These are phyloP conservation scores for Epicauta chinensis DNA, from an alignment of 1,140 invertebrate species.

Conservation along the genomic window DNA sequence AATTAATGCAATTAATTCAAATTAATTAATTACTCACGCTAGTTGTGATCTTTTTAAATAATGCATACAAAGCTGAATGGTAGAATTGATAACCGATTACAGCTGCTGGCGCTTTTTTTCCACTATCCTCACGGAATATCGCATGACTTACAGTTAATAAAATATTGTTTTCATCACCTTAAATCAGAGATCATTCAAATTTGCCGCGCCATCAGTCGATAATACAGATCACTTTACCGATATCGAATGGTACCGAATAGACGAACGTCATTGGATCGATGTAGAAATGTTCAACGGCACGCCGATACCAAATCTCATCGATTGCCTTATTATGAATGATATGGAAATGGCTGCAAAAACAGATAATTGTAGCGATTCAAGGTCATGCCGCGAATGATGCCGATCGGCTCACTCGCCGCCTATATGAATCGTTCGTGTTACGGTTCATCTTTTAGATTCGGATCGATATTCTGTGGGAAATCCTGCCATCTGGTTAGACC, in stretches of 20 bases:
- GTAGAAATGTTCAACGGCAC: slow-evolving; percentile 85
- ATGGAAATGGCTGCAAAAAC: slow-evolving; percentile 61
- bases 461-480: slow-evolving; percentile 49
- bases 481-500: slow-evolving; percentile 84
- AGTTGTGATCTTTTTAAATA: slow-evolving; percentile 75
- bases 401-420: no score
- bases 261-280: slow-evolving; percentile 77
- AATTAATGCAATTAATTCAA: no score
- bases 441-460: slow-evolving; percentile 27
- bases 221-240: slow-evolving; percentile 35
- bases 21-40: slow-evolving; percentile 42
- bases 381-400: no score
- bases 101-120: slow-evolving; percentile 71
- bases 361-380: neutral
- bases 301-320: slow-evolving; percentile 89
- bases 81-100: slow-evolving; percentile 89
- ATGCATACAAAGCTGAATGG: slow-evolving; percentile 64
- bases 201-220: no score
- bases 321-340: slow-evolving; percentile 71
- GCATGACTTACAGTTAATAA: slow-evolving; percentile 83
- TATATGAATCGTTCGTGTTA: no score
- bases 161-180: slow-evolving; percentile 55
- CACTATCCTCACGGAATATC: slow-evolving; percentile 64
- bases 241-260: slow-evolving; percentile 77
- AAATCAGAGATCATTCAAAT: no score